Evolutionary conservation across 2,113 vertebrate species (phyloP), one percentile per base, ranked within the genome.

Genomic region (Hystrix cristata): DNA sequence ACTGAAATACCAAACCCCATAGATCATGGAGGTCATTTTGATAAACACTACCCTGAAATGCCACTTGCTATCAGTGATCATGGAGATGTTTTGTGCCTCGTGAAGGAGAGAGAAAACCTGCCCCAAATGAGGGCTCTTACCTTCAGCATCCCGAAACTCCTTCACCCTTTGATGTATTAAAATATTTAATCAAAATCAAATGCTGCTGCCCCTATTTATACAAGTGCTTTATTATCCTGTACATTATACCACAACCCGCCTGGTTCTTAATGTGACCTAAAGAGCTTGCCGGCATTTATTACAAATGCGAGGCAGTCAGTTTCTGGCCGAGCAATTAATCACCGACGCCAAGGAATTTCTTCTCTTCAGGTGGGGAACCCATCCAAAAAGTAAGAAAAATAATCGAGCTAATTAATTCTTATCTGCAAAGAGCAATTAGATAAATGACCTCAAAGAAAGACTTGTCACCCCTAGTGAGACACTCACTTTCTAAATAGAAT

Each of bases 341-440:
- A 99, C 99, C 98, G 99, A 99, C 99, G 99, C 99, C 97, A 98
- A 99, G 99, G 99, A 99, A 99, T 99, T 99, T 99, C 99, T 99
- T 98, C 99, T 98, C 99, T 99, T 99, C 99, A 99, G 99, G 99
- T 99, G 99, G 99, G 99, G 99, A 99, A 99, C 98, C 98, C 99
- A 99, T 99, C 99, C 98, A 99, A 99, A 99, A 99, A 99, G 98
- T 98, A 98, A 99, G 99, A 99, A 99, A 99, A 99, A 99, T 99
- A 99, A 99, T 99, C 98, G 95, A 99, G 99, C 99, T 99, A 99
- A 99, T 99, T 99, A 99, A 99, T 99, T 99, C 99, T 99, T 99
- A 99, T 99, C 99, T 99, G 99, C 99, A 99, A 99, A 99, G 99
- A 99, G 99, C 99, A 99, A 99, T 99, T 99, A 99, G 99, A 99